These are phyloP conservation scores for Pterophyllum scalare DNA, from an alignment of 2,113 vertebrate genomes.

Conservation along the genomic window DNA sequence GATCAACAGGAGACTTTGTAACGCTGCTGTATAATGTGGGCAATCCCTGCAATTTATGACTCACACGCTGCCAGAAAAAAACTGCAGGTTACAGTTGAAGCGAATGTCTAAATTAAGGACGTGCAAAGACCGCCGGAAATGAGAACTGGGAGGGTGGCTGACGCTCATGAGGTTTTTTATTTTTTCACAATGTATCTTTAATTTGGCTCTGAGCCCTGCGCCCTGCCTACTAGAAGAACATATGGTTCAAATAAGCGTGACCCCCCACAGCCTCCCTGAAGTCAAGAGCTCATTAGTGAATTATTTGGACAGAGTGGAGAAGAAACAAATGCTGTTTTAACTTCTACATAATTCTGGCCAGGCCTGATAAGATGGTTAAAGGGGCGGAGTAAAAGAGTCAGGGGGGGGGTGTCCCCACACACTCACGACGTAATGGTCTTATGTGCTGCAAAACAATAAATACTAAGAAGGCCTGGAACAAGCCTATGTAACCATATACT, in stretches of 20 bases:
- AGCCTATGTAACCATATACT: constrained; percentile 64
- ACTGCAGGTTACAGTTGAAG: background rate
- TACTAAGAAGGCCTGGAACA: constrained; percentile 32
- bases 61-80: constrained; percentile 21
- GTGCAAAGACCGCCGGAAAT: constrained; percentile 12
- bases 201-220: constrained; percentile 56
- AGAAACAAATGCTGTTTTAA: constrained; percentile 31
- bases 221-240: constrained; percentile 69
- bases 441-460: constrained; percentile 54
- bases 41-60: constrained; percentile 23
- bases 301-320: constrained; percentile 57
- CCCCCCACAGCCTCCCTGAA: constrained; percentile 67
- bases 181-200: constrained; percentile 59
- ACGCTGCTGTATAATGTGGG: constrained; percentile 27
- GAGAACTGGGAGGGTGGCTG: constrained; percentile 39
- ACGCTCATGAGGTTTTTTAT: constrained; percentile 24
- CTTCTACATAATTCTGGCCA: constrained; percentile 32
- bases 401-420: constrained; percentile 11
- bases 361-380: constrained; percentile 11
- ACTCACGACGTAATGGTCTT: background rate
- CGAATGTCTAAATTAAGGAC: background rate
- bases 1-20: constrained; percentile 27
- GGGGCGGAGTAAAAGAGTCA: constrained; percentile 4
- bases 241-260: constrained; percentile 73
- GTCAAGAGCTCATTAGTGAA: constrained; percentile 71